Percentiles rank a stretch among this genome's conserved stretches.
Conservation (phyloP, 2,888 invertebrate genomes). For the Lacanobia wlatinum region DNA sequence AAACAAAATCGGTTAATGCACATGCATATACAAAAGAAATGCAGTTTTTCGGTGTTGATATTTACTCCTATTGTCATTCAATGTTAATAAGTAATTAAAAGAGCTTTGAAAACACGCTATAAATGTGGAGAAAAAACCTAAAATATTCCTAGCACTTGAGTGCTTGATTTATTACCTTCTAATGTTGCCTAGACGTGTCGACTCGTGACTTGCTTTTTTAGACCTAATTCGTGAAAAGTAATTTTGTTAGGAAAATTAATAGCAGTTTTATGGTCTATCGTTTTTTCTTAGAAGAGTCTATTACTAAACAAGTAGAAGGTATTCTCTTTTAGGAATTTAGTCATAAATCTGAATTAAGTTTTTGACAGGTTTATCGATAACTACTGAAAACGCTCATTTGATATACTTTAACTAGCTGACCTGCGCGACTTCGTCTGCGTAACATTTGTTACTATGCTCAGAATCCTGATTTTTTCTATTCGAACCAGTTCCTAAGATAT, state of each 20-base stretch:
- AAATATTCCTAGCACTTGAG: conserved; percentile 53
- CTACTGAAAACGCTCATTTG: neutral
- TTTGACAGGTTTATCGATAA: neutral
- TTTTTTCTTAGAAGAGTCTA: conserved; percentile 17
- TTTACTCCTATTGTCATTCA: conserved; percentile 40
- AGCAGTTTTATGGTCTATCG: conserved; percentile 17
- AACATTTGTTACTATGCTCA: too few relatives aligned
- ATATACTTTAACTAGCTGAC: neutral
- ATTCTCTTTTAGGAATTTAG: neutral
- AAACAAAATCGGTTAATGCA: neutral
- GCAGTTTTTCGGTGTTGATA: neutral
- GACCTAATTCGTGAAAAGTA: conserved; percentile 51
- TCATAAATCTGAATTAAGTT: neutral
- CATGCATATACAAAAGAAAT: conserved; percentile 1
- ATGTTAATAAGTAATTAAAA: conserved; percentile 44
- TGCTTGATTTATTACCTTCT: conserved; percentile 61
- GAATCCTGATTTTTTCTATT: too few relatives aligned
- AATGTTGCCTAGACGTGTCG: conserved; percentile 49
- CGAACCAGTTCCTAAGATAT: too few relatives aligned
- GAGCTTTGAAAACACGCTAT: conserved; percentile 48
- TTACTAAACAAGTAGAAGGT: conserved; percentile 1
- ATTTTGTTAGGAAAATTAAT: conserved; percentile 39
- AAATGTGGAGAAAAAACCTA: conserved; percentile 45
- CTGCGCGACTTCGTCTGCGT: too few relatives aligned
- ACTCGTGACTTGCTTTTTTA: conserved; percentile 56